These are phyloP conservation scores for Sinocyclocheilus grahami DNA, from an alignment of 2,113 vertebrate genomes.

Conservation along the genomic window DNA sequence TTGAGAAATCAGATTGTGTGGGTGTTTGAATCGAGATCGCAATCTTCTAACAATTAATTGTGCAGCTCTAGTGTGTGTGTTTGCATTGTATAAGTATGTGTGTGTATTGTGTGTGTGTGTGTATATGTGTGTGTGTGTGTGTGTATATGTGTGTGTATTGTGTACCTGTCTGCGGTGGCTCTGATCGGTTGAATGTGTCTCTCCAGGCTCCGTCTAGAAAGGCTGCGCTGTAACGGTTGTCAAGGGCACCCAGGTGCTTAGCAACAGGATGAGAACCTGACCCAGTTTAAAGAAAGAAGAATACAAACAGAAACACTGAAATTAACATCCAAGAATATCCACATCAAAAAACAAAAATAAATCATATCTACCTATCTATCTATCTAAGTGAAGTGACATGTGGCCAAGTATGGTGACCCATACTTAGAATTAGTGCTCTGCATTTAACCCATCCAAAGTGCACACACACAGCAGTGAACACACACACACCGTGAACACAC, in stretches of 20 bases:
- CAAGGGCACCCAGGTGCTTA: constrained; percentile 85
- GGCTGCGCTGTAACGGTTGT: constrained; percentile 83
- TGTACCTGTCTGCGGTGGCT: constrained; percentile 81
- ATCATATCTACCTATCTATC: no score
- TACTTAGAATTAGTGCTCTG: no score
- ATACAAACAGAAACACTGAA: neutral
- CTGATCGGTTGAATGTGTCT: constrained; percentile 84
- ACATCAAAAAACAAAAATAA: no score
- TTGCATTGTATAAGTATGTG: neutral
- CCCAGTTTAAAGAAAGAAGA: neutral
- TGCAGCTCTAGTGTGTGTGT: neutral
- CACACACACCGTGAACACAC: no score
- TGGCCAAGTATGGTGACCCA: no score
- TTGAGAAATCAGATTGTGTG: no score
- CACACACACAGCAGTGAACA: no score
- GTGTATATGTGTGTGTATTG: constrained; percentile 12
- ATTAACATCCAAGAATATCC: neutral
- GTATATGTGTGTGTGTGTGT: neutral
- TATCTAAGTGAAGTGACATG: no score
- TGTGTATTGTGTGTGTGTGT: no score
- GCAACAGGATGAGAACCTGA: constrained; percentile 88
- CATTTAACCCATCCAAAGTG: no score
- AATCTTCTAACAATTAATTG: no score
- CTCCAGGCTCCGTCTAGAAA: constrained; percentile 86
- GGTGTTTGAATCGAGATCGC: no score